These are phyloP conservation scores for Anseranas semipalmata DNA, from an alignment of 2,113 vertebrate genomes.

Conservation along the genomic window DNA sequence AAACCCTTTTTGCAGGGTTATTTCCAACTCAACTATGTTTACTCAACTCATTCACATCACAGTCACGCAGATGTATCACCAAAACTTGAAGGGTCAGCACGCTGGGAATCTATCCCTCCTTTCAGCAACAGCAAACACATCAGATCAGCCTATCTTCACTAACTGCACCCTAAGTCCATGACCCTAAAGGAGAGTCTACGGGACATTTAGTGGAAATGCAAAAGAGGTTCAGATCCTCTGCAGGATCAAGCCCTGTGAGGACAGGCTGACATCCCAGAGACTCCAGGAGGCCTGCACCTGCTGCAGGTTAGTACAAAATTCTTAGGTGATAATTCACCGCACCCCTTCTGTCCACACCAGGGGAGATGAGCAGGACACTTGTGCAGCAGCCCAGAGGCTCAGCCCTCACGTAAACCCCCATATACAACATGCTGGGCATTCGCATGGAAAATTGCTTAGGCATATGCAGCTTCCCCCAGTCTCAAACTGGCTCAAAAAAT, in stretches of 20 bases:
- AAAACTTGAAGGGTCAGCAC: neutral
- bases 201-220: neutral
- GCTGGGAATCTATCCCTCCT: neutral
- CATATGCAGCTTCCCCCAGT: neutral
- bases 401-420: accelerated
- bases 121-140: neutral
- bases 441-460: neutral
- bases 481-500: neutral
- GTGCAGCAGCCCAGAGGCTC: neutral
- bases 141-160: neutral
- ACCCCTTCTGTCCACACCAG: neutral
- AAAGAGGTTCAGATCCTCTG: neutral
- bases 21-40: neutral
- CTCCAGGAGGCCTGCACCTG: neutral
- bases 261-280: neutral
- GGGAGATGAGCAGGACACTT: neutral
- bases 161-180: neutral
- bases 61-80: neutral
- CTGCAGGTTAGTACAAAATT: neutral
- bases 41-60: neutral
- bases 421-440: accelerated
- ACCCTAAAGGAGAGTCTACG: neutral
- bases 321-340: neutral
- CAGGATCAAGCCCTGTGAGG: neutral
- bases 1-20: neutral